These are phyloP conservation scores for Asarcornis scutulata DNA, from an alignment of 2,113 vertebrate genomes.

Conservation along the genomic window DNA sequence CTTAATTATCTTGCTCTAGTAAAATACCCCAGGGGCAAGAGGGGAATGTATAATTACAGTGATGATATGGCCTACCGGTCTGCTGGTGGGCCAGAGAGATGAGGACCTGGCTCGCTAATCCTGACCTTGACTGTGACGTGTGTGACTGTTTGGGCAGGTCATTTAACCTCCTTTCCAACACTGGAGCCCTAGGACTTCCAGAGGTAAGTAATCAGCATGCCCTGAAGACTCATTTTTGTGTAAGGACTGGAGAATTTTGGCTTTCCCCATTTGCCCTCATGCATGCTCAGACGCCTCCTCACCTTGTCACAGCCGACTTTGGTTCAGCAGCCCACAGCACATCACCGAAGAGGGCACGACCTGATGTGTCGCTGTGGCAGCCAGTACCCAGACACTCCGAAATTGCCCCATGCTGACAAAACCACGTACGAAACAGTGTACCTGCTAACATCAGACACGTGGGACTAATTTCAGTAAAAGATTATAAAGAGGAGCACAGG, in stretches of 20 bases:
- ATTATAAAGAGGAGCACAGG: accelerated
- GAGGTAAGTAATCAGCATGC: neutral
- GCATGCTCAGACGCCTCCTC: neutral
- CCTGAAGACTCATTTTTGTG: neutral
- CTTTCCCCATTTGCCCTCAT: neutral
- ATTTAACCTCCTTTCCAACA: neutral
- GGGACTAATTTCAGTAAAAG: neutral
- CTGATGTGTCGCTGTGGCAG: neutral
- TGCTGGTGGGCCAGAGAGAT: accelerated
- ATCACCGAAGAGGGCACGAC: neutral
- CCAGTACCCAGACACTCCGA: neutral
- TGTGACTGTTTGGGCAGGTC: neutral
- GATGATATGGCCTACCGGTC: neutral
- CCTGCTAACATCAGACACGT: neutral
- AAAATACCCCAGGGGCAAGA: conserved; percentile 4
- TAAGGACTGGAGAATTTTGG: neutral
- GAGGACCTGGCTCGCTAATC: neutral
- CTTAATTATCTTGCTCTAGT: conserved; percentile 35
- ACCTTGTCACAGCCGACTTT: neutral
- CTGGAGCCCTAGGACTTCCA: neutral
- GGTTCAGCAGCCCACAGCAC: neutral
- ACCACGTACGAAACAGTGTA: neutral
- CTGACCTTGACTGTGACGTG: neutral
- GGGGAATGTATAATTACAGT: neutral
- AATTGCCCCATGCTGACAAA: neutral